Base-by-base conservation (phyloP, 2,113 vertebrate genomes). In the Marmota flaviventris region DNA sequence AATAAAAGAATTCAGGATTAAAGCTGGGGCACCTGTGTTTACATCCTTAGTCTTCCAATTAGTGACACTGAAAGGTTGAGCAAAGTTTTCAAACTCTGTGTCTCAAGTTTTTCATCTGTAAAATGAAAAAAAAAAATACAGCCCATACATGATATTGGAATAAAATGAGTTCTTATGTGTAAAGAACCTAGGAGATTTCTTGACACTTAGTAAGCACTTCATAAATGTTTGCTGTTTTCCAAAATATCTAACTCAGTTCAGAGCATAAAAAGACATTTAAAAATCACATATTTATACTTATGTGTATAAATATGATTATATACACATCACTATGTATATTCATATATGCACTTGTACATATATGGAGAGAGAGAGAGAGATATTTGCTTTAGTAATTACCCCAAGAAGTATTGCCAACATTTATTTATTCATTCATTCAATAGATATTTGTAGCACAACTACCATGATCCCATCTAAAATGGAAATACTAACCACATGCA, bases 381-480 rank as follows among this genome's bases (percentile, higher is more conserved):
- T 18, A 61, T 37, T 88, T 92, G 78, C n/a, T 93, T 95, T 70
- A 61, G 16, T 70, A 91, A 95, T 89, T 72, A 89, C 32, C 37
- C 22, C 32, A 69, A 89, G 34, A 69, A 63, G 85, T 63, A 94
- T 69, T 81, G 69, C 20, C 85, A 79, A 65, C 6, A 85, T 84
- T 93, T 92, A 76, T 67, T 95, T 86, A 51, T 86, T 96, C 27
- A 75, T 89, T 96, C 63, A 87, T 90, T 79, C 53, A 78, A 25
- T 84, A 81, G 76, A 69, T 93, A 92, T 96, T 89, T 95, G 37
- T 75, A 87, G 45, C 73, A 77, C 25, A 84, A 24, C 27, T 94
- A 91, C 25, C 24, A 85, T 25, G 56, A 67, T 76, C 34, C 79
- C 67, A n/a, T 32, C 25, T 85, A 58, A 79, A 83, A 77, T 79